Conservation (phyloP, 1,140 invertebrate genomes). For the Apis cerana region DNA sequence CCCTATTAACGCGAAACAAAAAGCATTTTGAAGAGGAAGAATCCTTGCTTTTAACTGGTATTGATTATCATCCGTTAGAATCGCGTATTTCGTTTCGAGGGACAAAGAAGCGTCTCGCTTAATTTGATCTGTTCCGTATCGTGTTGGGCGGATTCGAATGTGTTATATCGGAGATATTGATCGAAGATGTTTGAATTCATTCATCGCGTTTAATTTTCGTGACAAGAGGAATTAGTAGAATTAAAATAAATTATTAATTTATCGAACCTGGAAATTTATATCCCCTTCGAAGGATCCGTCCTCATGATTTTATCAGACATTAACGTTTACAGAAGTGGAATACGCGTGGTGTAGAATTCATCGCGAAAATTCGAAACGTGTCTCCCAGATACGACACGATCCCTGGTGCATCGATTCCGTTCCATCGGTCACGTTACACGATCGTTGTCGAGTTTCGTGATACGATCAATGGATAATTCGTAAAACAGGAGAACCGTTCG, state of each 20-base stretch:
- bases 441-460: neutral
- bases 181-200: too few relatives aligned
- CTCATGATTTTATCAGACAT: neutral
- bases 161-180: too few relatives aligned
- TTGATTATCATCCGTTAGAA: neutral
- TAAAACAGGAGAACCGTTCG: constrained; percentile 6
- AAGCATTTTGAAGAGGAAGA: neutral
- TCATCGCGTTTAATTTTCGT: too few relatives aligned
- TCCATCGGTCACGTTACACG: neutral
- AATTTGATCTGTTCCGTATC: neutral
- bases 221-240: too few relatives aligned
- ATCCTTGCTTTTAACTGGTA: too few relatives aligned
- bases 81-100: fast-evolving
- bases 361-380: constrained; percentile 22
- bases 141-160: too few relatives aligned
- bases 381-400: neutral
- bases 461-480: constrained; percentile 41
- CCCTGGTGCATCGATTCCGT: too few relatives aligned
- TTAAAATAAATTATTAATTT: too few relatives aligned
- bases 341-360: neutral
- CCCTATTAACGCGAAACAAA: neutral
- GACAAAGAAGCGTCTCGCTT: neutral
- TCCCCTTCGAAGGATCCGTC: too few relatives aligned
- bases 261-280: too few relatives aligned
- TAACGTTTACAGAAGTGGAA: neutral